Evolutionary conservation across 2,888 invertebrate genomes (phyloP), one percentile per base, ranked within the genome.

Genomic region (Dicroscelio sp.): DNA sequence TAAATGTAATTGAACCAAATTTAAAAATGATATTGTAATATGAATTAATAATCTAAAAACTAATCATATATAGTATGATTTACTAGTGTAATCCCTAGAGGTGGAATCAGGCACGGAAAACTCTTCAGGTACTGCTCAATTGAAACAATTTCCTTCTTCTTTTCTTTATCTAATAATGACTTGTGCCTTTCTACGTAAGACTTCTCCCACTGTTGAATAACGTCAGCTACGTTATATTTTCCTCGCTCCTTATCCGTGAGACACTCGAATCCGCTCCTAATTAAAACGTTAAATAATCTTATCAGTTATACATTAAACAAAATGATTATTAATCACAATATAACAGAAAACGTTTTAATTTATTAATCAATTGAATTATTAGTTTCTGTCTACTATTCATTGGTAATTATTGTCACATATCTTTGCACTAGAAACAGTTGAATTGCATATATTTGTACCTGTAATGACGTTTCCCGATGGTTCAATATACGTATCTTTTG

Each of bases 11-110:
- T 48, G 14, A 17, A 48, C 14, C 8, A 48, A 48, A 48, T 48
- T 4, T 48, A 48, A 4, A 48, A 4, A n/a, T n/a, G n/a, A n/a
- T n/a, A n/a, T n/a, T n/a, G n/a, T n/a, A n/a, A n/a, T n/a, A n/a
- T n/a, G n/a, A n/a, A n/a, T n/a, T n/a, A n/a, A n/a, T n/a, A n/a
- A n/a, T n/a, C n/a, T 27, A 43, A 38, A 25, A 6, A 73, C 30
- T 8, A 43, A 43, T 73, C 12, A n/a, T 48, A 48, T 4, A 48
- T 48, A 48, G 48, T 48, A 17, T 48, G 20, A 48, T 43, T 43
- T 63, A 79, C 79, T 63, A 79, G 30, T 43, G 79, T 27, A 27
- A 79, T 48, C 4, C 65, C 79, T 30, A 79, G 65, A 4, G 73
- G 73, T 31, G 73, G 52, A 2, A n/a, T 48, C 25, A 73, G 17